These are phyloP conservation scores for Tethya wilhelma DNA, from an alignment of 37 sponge, comb jelly and placozoan genomes.

Conservation along the genomic window DNA sequence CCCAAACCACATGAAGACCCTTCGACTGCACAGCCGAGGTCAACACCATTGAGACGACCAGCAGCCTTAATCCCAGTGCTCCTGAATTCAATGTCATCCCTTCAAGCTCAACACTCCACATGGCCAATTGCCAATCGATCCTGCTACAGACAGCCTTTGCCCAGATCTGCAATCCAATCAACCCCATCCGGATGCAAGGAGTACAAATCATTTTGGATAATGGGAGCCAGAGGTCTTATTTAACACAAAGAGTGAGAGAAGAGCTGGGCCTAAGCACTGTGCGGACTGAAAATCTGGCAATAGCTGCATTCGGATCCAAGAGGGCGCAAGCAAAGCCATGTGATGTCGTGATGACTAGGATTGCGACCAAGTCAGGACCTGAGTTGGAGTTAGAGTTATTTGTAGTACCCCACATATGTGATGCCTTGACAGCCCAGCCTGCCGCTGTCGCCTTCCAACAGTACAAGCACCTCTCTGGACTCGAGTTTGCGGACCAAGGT, in stretches of 20 bases:
- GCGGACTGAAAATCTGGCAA: background rate
- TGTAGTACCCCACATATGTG: slow-evolving; percentile 30
- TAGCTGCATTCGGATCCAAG: slow-evolving; percentile 12
- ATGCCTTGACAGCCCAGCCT: slow-evolving; percentile 8
- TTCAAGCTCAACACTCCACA: too few species aligned
- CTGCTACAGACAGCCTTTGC: too few species aligned
- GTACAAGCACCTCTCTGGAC: slow-evolving; percentile 1
- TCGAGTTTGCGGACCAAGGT: slow-evolving; percentile 6
- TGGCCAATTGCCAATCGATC: too few species aligned
- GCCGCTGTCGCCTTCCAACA: background rate
- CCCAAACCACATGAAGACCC: slow-evolving; percentile 21
- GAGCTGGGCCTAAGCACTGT: background rate
- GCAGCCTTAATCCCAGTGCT: too few species aligned
- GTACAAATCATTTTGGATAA: too few species aligned
- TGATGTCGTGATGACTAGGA: slow-evolving; percentile 3
- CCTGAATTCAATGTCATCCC: too few species aligned
- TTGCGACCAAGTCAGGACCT: slow-evolving; percentile 17
- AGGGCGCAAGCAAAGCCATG: background rate
- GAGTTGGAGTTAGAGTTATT: background rate
- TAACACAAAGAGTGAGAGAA: slow-evolving; percentile 9
- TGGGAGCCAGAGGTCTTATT: slow-evolving; percentile 25
- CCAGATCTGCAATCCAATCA: too few species aligned
- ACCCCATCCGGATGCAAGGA: too few species aligned
- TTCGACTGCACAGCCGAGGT: slow-evolving; percentile 21
- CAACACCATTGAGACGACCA: too few species aligned